A percentile compares a stretch with the other conserved stretches of the same genome.
Conservation (phyloP, 2,797 vertebrate genomes). For the Acropternis orthonyx region DNA sequence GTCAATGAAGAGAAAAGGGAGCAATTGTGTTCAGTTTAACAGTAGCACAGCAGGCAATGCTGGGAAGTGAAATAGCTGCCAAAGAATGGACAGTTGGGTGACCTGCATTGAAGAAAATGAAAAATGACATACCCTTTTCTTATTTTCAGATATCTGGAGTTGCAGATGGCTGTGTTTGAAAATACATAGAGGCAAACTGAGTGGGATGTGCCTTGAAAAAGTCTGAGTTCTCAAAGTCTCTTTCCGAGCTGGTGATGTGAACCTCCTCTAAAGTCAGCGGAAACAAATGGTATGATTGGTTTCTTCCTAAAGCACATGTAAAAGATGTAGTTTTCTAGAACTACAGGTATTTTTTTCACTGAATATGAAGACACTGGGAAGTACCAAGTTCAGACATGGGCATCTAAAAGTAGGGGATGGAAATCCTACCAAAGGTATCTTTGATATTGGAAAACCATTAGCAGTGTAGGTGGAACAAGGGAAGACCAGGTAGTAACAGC, state of each 20-base stretch:
- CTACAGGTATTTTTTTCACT: neutral
- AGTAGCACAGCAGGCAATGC: neutral
- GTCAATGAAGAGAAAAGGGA: conserved; percentile 32
- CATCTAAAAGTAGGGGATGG: neutral
- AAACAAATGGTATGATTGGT: neutral
- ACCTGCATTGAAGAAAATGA: neutral
- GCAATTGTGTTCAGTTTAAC: neutral
- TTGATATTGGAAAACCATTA: neutral
- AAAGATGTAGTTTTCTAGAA: neutral
- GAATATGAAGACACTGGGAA: neutral
- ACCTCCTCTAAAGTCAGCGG: neutral
- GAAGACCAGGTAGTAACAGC: neutral
- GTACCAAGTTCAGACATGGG: neutral
- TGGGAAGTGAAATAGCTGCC: neutral
- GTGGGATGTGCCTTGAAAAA: neutral
- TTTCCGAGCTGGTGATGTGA: neutral
- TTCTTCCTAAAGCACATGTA: neutral
- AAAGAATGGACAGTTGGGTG: neutral
- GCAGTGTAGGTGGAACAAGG: neutral
- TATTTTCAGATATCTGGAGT: neutral
- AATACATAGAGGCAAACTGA: neutral
- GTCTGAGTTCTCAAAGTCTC: neutral
- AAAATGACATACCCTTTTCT: neutral
- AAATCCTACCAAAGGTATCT: neutral
- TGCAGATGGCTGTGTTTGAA: neutral